Evolutionary conservation across 2,113 vertebrate genomes (phyloP).

Genomic region (Nibea coibor): DNA sequence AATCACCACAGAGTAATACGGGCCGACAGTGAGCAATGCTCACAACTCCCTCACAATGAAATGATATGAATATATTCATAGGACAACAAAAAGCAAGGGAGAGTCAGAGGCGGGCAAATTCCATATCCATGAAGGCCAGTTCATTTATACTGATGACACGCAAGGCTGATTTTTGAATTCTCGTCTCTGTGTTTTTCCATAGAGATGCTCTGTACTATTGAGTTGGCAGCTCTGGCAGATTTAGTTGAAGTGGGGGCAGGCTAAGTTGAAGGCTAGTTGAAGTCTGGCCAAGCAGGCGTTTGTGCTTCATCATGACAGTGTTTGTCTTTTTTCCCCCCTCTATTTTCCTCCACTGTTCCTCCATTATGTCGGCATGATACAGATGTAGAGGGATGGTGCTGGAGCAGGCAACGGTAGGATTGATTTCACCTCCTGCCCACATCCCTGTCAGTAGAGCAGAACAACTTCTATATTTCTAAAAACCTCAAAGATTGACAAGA

Average conservation of each 20-base stretch:
- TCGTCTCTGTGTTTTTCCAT: conserved; percentile 39
- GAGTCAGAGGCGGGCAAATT: conserved; percentile 56
- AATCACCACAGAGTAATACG: conserved; percentile 58
- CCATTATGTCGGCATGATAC: conserved; percentile 10
- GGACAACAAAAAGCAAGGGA: conserved; percentile 51
- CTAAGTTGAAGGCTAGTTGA: conserved; percentile 41
- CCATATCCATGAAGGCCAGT: conserved; percentile 42
- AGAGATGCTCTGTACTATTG: conserved; percentile 38
- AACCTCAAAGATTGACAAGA: neutral
- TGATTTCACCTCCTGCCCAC: conserved; percentile 36
- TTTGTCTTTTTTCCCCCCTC: conserved; percentile 23
- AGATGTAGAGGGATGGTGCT: neutral
- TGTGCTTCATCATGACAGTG: conserved; percentile 48
- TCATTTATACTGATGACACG: conserved; percentile 71
- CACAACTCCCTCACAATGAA: conserved; percentile 57
- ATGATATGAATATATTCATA: conserved; percentile 81
- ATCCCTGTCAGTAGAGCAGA: conserved; percentile 14
- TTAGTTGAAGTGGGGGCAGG: conserved; percentile 36
- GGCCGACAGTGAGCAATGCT: conserved; percentile 65
- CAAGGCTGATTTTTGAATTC: conserved; percentile 63
- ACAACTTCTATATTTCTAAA: neutral
- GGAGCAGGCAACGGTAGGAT: conserved; percentile 24
- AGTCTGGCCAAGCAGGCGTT: conserved; percentile 45
- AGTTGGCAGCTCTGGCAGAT: conserved; percentile 51
- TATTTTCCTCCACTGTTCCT: conserved; percentile 12